Evolutionary conservation across 2,113 vertebrate genomes (phyloP).

Genomic region (Hassar affinis): DNA sequence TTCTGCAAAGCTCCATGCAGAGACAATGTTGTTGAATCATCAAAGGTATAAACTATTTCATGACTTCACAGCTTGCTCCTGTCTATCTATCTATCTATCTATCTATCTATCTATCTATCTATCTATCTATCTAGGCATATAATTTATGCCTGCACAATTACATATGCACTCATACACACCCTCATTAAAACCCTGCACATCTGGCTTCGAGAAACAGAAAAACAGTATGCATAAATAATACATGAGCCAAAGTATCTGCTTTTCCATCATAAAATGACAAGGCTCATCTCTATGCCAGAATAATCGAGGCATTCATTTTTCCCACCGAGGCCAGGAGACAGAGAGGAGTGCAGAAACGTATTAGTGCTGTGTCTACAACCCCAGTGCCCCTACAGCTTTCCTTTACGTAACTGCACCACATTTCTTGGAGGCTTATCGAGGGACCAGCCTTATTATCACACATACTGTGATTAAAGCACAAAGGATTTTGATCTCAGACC

Average conservation of each 20-base stretch:
- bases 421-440: conserved; percentile 36
- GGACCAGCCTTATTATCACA: neutral
- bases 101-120: too few species aligned
- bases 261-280: conserved; percentile 55
- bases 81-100: neutral
- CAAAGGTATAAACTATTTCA: neutral
- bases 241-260: conserved; percentile 35
- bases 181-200: conserved; percentile 34
- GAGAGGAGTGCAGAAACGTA: neutral
- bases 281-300: conserved; percentile 31
- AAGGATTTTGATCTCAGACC: conserved; percentile 33
- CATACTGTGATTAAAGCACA: conserved; percentile 23
- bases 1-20: conserved; percentile 21
- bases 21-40: conserved; percentile 37
- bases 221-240: conserved; percentile 36
- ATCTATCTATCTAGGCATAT: neutral
- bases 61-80: conserved; percentile 13
- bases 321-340: neutral
- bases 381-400: neutral
- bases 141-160: neutral
- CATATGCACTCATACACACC: neutral
- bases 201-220: conserved; percentile 29
- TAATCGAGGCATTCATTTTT: conserved; percentile 48
- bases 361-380: neutral
- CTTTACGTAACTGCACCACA: conserved; percentile 11